Evolutionary conservation across 1,140 invertebrate species (phyloP).

Genomic region (Listronotus bonariensis): DNA sequence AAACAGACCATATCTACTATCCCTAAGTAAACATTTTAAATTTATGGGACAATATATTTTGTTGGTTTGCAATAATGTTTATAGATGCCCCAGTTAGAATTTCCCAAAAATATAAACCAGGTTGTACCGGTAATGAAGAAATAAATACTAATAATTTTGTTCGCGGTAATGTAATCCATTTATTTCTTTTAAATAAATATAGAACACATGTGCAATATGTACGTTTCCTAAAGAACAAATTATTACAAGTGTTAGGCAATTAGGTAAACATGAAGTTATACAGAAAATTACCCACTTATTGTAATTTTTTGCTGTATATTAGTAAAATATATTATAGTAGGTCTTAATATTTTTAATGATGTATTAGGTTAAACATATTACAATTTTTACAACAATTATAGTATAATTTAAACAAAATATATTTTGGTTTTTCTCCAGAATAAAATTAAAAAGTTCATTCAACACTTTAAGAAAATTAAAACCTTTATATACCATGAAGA

Average conservation of each 20-base stretch:
- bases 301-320: too few relatives aligned
- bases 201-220: constrained; percentile 1
- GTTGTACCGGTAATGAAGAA: neutral
- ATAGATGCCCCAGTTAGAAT: neutral
- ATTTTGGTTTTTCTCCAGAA: too few relatives aligned
- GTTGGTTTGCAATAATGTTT: constrained; percentile 10
- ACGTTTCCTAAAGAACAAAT: constrained; percentile 18
- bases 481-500: too few relatives aligned
- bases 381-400: too few relatives aligned
- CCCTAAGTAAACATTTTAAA: neutral
- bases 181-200: constrained; percentile 19
- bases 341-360: too few relatives aligned
- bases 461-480: too few relatives aligned
- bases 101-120: constrained; percentile 17
- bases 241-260: constrained; percentile 6
- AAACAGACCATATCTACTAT: too few relatives aligned
- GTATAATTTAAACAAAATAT: too few relatives aligned
- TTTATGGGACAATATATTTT: constrained; percentile 8
- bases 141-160: constrained; percentile 1
- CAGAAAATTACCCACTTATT: neutral
- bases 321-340: too few relatives aligned
- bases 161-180: constrained; percentile 3
- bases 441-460: too few relatives aligned
- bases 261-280: constrained; percentile 1
- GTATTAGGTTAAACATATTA: too few relatives aligned